Conservation (phyloP, 2,113 vertebrate genomes). For the Eonycteris spelaea region DNA sequence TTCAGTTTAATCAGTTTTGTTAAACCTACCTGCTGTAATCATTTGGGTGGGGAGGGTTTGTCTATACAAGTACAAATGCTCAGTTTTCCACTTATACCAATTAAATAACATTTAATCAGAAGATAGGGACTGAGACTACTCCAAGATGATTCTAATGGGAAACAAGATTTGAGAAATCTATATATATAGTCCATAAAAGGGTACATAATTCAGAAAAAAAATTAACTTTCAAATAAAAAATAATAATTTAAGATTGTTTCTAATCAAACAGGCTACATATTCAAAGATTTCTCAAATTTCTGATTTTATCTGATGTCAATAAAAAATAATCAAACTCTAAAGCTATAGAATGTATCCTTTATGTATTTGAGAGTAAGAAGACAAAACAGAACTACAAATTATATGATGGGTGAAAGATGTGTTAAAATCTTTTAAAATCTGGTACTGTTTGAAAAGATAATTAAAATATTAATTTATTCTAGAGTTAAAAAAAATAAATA, state of each 20-base stretch:
- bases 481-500: background rate
- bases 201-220: background rate
- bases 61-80: background rate
- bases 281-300: background rate
- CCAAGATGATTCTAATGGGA: background rate
- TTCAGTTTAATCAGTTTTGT: background rate
- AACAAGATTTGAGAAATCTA: background rate
- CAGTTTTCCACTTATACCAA: background rate
- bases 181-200: background rate
- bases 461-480: background rate
- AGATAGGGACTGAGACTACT: background rate
- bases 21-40: background rate
- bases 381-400: background rate
- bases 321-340: background rate
- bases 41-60: fast-evolving
- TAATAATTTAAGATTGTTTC: background rate
- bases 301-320: background rate
- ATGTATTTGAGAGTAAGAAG: background rate
- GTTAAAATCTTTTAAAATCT: background rate
- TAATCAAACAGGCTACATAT: background rate
- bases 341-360: background rate
- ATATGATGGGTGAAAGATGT: background rate
- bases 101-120: background rate
- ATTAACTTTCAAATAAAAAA: background rate
- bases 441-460: background rate